phyloP scores from a whole-genome alignment of 2,113 vertebrate species.

The Pandion haliaetus region DNA sequence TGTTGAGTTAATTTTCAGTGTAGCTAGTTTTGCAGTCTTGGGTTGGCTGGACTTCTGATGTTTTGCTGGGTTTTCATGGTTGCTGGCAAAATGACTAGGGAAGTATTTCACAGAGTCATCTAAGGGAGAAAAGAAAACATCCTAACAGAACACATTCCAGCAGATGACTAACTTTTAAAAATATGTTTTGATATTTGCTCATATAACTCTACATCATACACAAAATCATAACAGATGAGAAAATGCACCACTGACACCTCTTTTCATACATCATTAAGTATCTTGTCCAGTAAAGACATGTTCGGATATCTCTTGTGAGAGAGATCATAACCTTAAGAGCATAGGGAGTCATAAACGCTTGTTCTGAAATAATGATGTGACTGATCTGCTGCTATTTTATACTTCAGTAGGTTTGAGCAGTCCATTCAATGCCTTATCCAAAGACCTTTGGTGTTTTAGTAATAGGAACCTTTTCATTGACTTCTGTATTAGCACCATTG shows the following conservation, averaged over 20 bases:
- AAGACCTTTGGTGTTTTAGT: neutral
- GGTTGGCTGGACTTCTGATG: neutral
- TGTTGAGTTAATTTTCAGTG: neutral
- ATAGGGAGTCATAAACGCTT: neutral
- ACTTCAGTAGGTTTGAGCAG: neutral
- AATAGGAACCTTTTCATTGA: neutral
- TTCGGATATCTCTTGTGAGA: neutral
- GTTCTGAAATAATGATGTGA: neutral
- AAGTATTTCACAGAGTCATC: neutral
- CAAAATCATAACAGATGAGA: neutral
- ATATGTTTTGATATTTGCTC: neutral
- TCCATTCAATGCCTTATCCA: neutral
- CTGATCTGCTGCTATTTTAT: neutral
- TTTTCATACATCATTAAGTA: neutral
- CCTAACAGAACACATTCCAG: neutral
- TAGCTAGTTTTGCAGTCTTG: neutral
- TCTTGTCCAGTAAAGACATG: neutral
- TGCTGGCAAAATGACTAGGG: neutral
- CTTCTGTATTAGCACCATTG: neutral
- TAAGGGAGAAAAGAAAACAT: neutral
- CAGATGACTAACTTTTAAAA: neutral
- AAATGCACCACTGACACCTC: neutral
- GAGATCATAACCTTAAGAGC: neutral
- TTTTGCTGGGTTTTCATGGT: constrained; percentile 1
- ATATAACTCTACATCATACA: neutral